These are phyloP conservation scores for Melanotaenia pygmaea DNA, from an alignment of 2,797 vertebrate genomes.

Conservation along the genomic window DNA sequence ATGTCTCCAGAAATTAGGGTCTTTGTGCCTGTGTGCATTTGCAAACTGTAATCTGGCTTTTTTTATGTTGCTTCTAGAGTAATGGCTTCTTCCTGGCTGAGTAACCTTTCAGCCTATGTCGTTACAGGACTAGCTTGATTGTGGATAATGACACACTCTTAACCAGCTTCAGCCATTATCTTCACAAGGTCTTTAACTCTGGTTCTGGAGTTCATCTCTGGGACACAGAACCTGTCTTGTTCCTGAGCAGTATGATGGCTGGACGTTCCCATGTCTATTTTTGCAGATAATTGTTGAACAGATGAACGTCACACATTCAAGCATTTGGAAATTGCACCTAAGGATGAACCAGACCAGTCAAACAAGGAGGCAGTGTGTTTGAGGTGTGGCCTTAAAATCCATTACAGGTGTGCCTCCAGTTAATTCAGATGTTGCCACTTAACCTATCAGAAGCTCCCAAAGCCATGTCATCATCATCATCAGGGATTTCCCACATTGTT, in stretches of 20 bases:
- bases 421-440: background rate
- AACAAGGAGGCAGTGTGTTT: slow-evolving; percentile 4
- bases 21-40: too few relatives aligned
- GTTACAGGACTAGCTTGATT: too few relatives aligned
- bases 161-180: too few relatives aligned
- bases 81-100: too few relatives aligned
- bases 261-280: background rate
- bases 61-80: too few relatives aligned
- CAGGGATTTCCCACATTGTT: background rate
- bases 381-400: background rate
- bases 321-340: too few relatives aligned
- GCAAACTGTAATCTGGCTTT: too few relatives aligned
- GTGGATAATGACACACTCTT: too few relatives aligned
- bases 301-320: background rate
- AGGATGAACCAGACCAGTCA: background rate
- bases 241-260: background rate
- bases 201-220: background rate
- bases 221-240: background rate
- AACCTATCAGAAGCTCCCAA: background rate
- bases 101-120: too few relatives aligned
- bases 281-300: background rate
- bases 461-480: background rate
- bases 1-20: too few relatives aligned
- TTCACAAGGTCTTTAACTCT: too few relatives aligned
- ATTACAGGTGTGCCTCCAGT: background rate